phyloP scores from a whole-genome alignment of 1,140 invertebrate genomes.

The Heliconius himera region DNA sequence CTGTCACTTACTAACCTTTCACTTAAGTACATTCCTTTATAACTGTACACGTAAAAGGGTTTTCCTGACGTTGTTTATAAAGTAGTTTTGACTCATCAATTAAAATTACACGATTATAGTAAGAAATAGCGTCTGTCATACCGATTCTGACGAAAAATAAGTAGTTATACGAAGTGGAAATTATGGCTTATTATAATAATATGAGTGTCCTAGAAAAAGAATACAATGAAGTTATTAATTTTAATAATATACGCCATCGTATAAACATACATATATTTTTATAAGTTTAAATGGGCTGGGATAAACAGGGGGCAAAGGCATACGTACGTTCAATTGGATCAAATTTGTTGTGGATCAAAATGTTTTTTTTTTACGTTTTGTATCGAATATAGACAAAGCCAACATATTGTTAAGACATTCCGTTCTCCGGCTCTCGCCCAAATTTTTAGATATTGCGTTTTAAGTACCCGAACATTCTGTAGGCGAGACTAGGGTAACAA shows the following conservation, averaged over 20 bases:
- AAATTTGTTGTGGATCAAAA: too few relatives aligned
- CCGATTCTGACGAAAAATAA: background rate
- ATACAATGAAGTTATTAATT: conserved; percentile 4
- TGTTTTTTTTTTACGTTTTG: too few relatives aligned
- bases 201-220: conserved; percentile 8
- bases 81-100: conserved; percentile 8
- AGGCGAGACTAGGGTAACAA: too few relatives aligned
- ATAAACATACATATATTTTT: background rate
- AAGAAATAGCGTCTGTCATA: background rate
- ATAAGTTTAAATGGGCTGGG: too few relatives aligned
- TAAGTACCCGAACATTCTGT: too few relatives aligned
- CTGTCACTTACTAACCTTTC: background rate
- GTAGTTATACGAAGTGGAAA: background rate
- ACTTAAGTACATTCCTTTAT: background rate
- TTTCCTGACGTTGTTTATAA: background rate
- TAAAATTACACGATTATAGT: background rate
- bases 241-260: background rate
- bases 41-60: background rate
- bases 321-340: too few relatives aligned
- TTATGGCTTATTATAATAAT: background rate
- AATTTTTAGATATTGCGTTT: too few relatives aligned
- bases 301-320: too few relatives aligned
- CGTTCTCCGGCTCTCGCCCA: too few relatives aligned
- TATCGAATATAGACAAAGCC: too few relatives aligned
- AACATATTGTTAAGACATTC: too few relatives aligned